Base-by-base conservation (phyloP, 1,140 invertebrate genomes). In the Panonychus citri region DNA sequence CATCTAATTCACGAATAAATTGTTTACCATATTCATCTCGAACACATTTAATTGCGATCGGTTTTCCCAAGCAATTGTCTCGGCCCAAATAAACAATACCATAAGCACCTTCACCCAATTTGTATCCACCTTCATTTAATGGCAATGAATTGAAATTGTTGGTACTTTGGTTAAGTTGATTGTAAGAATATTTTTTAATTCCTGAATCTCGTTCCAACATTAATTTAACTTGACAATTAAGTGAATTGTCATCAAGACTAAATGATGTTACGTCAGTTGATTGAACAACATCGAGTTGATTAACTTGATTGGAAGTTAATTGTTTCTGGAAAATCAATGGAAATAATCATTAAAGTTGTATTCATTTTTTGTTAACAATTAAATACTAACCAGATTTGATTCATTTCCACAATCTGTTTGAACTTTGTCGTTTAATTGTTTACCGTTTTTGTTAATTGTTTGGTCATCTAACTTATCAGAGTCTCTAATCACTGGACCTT, bases 71-170 rank as follows among this genome's bases (percentile, higher is more conserved):
- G 39, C 57, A 21, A 30, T 17, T n/a, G n/a, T 40, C n/a, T 46
- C 21, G n/a, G 43, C 57, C 58, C 39, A 52, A 27, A 62, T 43
- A 64, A 21, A 64, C 63, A n/a, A 30, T 7, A 46, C 63, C 61
- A 60, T 60, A 64, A 15, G 57, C 27, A 30, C 63, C 63, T 56
- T 64, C 63, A 28, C 63, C 63, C 25, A 64, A 53, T 59, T 64
- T 64, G 39, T 25, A 57, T 19, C 62, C 62, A 19, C 60, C 60
- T 27, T 57, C 28, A 25, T 51, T 46, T 3, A 60, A 17, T 4
- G 13, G 7, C 19, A 52, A 24, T 28, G 56, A 27, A 30, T 24
- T 49, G 48, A 64, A 64, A 28, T 60, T 54, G 30, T 56, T 53
- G 3, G 62, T 64, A 8, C 49, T 25, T 15, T 24, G 17, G 15